Evolutionary conservation across 2,888 invertebrate genomes (phyloP), one percentile per base, ranked within the genome.

Genomic region (Eumerus sabulonum): DNA sequence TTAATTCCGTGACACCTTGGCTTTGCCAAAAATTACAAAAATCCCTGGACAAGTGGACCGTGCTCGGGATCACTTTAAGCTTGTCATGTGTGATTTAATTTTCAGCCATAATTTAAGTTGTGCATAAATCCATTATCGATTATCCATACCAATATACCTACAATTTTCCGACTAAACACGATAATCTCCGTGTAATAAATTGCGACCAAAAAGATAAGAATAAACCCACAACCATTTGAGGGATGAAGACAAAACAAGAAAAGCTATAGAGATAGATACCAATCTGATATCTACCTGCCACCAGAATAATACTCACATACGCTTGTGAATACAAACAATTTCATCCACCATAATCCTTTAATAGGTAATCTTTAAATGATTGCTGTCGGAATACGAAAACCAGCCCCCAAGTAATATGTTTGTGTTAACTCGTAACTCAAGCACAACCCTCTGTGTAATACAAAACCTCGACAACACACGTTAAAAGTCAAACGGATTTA

Each of bases 401-500:
- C 63, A 50, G 40, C 47, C 51, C 64, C 35, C 45, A 27, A 27
- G 27, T 27, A 7, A 27, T 64, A 17, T 54, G 40, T 17, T 17
- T 64, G 13, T 54, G 40, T 17, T 17, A 36, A 27, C 47, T n/a
- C 18, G 48, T 13, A 36, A 14, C 13, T 18, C 18, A 44, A 62
- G 7, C 16, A 18, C 44, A 44, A 53, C 14, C 40, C 40, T 7
- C 7, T 9, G 14, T 11, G 48, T 4, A 16, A 14, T 40, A 14
- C 50, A 5, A 17, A 53, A 42, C 45, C 44, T 19, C 18, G 11
- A 47, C 27, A 42, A 48, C 53, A 53, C 59, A 47, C 57, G 59
- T 53, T 60, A 67, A 38, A 53, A 67, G 67, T 67, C 73, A 62
- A 19, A 42, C 47, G 60, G 64, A 53, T 60, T 73, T 54, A 60